Conservation (phyloP, 2,797 vertebrate species). For the Paramormyrops hopkinsi region DNA sequence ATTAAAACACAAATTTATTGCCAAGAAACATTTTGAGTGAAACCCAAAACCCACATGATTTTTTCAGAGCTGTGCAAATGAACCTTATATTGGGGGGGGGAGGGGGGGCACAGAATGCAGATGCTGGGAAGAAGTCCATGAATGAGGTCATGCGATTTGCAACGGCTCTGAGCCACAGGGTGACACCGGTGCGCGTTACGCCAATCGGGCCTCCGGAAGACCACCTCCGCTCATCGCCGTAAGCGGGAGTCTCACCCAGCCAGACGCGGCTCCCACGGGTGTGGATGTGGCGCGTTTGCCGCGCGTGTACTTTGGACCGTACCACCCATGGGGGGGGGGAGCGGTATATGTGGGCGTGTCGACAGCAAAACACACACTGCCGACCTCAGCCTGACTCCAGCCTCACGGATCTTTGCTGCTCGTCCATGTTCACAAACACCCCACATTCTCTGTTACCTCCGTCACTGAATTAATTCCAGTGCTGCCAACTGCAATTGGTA, state of each 20-base stretch:
- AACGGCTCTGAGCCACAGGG: not conserved
- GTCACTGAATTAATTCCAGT: not conserved
- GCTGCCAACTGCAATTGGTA: not conserved
- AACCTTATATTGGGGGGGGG: not conserved
- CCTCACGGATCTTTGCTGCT: not conserved
- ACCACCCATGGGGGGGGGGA: not conserved
- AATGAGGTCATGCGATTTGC: not conserved
- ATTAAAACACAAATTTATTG: not conserved
- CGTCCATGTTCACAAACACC: not conserved
- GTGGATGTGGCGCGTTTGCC: not conserved
- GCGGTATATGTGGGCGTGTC: not conserved
- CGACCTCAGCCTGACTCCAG: not conserved
- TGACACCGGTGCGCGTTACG: not conserved
- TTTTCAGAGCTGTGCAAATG: not conserved
- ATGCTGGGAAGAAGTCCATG: not conserved
- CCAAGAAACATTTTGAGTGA: not conserved
- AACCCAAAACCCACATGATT: not conserved
- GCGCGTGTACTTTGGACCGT: slow-evolving; percentile 22
- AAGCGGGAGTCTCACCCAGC: not conserved
- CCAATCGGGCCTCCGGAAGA: not conserved
- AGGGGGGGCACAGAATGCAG: not conserved
- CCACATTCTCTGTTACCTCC: not conserved
- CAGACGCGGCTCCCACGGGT: too few species aligned
- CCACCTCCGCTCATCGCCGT: not conserved
- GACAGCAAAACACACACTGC: not conserved